Base-by-base conservation (phyloP, 2,888 invertebrate genomes). In the Entomobrya multifasciata region DNA sequence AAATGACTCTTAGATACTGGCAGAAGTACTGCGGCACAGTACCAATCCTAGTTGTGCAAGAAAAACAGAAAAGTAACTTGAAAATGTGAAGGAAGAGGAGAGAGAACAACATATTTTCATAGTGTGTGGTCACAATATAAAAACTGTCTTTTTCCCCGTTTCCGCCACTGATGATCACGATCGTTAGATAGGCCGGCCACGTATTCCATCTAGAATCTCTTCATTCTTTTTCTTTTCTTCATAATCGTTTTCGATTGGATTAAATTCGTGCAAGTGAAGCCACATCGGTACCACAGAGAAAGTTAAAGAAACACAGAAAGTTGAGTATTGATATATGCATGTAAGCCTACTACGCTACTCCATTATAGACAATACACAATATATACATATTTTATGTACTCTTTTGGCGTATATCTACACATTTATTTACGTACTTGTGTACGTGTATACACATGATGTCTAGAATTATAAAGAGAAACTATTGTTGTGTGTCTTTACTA, bases 211-310 rank as follows among this genome's bases (percentile, higher is more conserved):
- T 82, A 78, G 82, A 87, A 87, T 82, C 87, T 87, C 82, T 87
- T 87, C 82, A 82, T 87, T 87, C 87, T 72, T 70, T 87, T 62
- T 49, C 67, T 67, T 67, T 67, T 67, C 78, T 62, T 87, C 87
- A 87, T 87, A 87, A 87, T 87, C 87, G 82, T 60, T 82, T 87
- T 87, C 87, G 87, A 87, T 87, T 87, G 87, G 87, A 87, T 87
- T 87, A 87, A 87, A 87, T 76, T 87, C 82, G 79, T 57, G 78
- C 65, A 67, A 87, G 47, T 44, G 62, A 79, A 86, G 60, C 81
- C 60, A 55, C 62, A 80, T 49, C 60, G 47, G 10, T 22, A 55
- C 41, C 52, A 74, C 36, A 36, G 8, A 36, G 8, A 36, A 36
- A 36, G 36, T 36, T 36, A 5, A 49, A 36, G 36, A 36, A 36